These are phyloP conservation scores for Drosophila punjabiensis DNA, from an alignment of 1,140 invertebrate genomes.

Conservation along the genomic window DNA sequence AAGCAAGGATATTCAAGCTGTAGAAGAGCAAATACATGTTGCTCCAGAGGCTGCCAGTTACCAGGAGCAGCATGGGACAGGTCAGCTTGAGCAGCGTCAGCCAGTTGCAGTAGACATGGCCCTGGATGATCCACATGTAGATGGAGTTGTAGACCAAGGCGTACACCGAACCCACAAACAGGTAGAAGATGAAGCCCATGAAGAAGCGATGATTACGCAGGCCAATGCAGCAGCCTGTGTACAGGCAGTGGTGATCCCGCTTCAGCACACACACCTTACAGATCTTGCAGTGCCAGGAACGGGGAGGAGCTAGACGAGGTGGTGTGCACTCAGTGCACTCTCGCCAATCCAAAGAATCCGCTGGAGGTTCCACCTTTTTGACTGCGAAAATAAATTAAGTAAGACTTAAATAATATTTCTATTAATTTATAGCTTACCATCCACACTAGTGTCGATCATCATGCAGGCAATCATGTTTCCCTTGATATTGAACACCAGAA, in stretches of 20 bases:
- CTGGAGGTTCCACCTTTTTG: conserved; percentile 17
- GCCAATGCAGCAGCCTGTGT: conserved; percentile 95
- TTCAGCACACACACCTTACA: conserved; percentile 94
- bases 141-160: conserved; percentile 89
- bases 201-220: conserved; percentile 96
- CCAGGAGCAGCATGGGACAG: conserved; percentile 88
- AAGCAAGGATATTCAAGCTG: conserved; percentile 89
- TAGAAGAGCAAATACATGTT: conserved; percentile 89
- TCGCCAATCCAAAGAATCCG: conserved; percentile 36
- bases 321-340: conserved; percentile 47
- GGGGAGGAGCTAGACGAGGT: conserved; percentile 91
- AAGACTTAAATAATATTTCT: too few relatives aligned
- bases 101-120: conserved; percentile 85
- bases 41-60: conserved; percentile 86
- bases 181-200: conserved; percentile 92
- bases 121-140: conserved; percentile 87
- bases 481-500: conserved; percentile 88
- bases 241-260: conserved; percentile 97
- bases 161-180: conserved; percentile 91
- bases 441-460: conserved; percentile 73
- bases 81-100: conserved; percentile 88
- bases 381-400: not conserved
- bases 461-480: conserved; percentile 84
- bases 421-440: conserved; percentile 39
- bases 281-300: conserved; percentile 94